Conservation (phyloP, 2,113 vertebrate species). For the Pteronura brasiliensis region DNA sequence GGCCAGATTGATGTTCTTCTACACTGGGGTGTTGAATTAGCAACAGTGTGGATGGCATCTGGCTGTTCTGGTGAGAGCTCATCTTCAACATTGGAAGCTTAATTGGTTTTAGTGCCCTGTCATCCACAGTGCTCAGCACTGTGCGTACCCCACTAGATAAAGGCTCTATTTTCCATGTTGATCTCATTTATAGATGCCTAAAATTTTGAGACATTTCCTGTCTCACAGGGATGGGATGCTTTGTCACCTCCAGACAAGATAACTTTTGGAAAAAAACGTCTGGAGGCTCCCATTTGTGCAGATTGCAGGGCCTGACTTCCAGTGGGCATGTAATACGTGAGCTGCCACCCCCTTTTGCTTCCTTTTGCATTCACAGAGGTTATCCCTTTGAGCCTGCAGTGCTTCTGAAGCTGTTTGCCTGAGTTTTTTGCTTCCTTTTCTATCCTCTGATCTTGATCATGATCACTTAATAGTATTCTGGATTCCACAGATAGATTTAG, state of each 20-base stretch:
- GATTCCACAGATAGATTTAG: constrained; percentile 35
- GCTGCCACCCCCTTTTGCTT: background rate
- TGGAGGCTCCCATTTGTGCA: background rate
- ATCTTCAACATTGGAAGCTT: background rate
- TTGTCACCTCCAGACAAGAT: background rate
- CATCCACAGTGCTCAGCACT: background rate
- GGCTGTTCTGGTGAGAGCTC: constrained; percentile 4
- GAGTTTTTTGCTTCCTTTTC: constrained; percentile 24
- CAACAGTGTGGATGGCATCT: background rate
- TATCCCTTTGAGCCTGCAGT: background rate
- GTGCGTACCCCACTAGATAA: background rate
- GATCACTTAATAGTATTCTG: constrained; percentile 31
- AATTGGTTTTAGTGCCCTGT: background rate
- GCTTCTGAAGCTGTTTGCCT: constrained; percentile 1
- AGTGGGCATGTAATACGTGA: background rate
- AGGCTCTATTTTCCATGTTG: background rate
- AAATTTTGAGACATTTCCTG: constrained; percentile 31
- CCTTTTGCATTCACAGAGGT: background rate
- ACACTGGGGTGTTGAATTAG: background rate
- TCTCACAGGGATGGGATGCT: constrained; percentile 27
- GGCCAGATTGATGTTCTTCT: background rate
- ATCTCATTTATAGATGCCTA: constrained; percentile 22
- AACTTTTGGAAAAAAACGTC: background rate
- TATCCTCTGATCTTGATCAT: background rate
- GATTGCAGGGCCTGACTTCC: constrained; percentile 25